These are phyloP conservation scores for Drosophila neonasuta DNA, from an alignment of 2,888 invertebrate species.

Conservation along the genomic window DNA sequence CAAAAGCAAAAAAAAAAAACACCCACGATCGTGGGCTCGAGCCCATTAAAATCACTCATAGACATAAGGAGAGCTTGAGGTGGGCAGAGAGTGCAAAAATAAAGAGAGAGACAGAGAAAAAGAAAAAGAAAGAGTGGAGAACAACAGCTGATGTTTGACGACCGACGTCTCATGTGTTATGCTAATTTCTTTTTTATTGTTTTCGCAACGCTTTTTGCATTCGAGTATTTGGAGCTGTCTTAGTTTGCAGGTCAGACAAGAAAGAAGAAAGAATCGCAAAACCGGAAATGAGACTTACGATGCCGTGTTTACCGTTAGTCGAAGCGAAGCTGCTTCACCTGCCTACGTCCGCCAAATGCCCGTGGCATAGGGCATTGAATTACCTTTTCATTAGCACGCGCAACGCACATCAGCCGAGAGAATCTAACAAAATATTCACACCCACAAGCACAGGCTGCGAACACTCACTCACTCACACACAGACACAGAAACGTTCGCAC, in stretches of 20 bases:
- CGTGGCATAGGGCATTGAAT: constrained; percentile 62
- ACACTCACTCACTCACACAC: constrained; percentile 27
- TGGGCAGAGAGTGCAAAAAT: neutral
- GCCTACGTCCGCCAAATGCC: constrained; percentile 21
- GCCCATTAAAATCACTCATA: constrained; percentile 59
- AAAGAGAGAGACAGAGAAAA: neutral
- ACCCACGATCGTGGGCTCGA: too few relatives aligned
- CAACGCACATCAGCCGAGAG: constrained; percentile 38
- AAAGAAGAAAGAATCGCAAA: constrained; percentile 28
- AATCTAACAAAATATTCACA: constrained; percentile 54
- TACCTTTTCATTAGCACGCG: constrained; percentile 65
- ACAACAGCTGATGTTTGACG: constrained; percentile 40
- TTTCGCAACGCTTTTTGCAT: constrained; percentile 48
- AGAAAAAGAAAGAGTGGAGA: constrained; percentile 1
- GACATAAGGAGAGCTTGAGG: constrained; percentile 6
- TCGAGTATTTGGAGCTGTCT: constrained; percentile 9
- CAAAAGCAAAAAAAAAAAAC: too few relatives aligned
- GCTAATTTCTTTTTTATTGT: constrained; percentile 68
- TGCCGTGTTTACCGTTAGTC: constrained; percentile 53
- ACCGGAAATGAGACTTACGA: constrained; percentile 57
- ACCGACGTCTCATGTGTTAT: constrained; percentile 59
- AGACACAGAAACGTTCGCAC: constrained; percentile 7
- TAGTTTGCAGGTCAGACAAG: constrained; percentile 30
- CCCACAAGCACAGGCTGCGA: constrained; percentile 30
- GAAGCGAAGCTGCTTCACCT: constrained; percentile 19